Evolutionary conservation across 2,888 invertebrate genomes (phyloP).

Genomic region (Empis livida): DNA sequence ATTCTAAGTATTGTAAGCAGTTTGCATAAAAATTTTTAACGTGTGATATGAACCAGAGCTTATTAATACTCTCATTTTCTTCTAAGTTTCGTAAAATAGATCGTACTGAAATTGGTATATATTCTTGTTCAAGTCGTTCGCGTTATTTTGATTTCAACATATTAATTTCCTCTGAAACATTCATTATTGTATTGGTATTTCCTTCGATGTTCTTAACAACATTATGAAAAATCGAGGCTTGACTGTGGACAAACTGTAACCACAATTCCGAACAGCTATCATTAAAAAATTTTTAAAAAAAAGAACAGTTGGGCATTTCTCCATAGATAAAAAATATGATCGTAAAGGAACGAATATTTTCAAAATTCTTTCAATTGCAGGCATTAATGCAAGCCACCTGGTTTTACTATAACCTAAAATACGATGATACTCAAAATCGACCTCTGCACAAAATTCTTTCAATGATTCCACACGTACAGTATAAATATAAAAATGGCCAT

Average conservation of each 20-base stretch:
- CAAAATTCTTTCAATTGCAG: slow-evolving; percentile 4
- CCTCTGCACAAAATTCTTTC: slow-evolving; percentile 6
- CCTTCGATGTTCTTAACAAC: slow-evolving; percentile 3
- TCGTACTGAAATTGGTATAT: neutral
- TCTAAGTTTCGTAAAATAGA: neutral
- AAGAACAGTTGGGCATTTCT: slow-evolving; percentile 3
- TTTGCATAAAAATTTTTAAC: neutral
- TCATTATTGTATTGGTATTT: neutral
- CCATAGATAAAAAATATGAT: slow-evolving; percentile 4
- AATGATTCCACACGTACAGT: slow-evolving; percentile 14
- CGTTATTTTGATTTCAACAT: neutral
- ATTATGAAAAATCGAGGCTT: slow-evolving; percentile 3
- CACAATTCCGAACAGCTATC: neutral
- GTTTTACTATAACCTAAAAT: slow-evolving; percentile 5
- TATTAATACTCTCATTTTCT: neutral
- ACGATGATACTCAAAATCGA: neutral
- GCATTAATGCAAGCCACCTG: slow-evolving; percentile 5
- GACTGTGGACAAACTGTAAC: slow-evolving; percentile 4
- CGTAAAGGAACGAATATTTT: slow-evolving; percentile 2
- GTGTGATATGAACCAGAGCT: neutral
- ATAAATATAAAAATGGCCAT: slow-evolving; percentile 18
- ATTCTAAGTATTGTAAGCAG: neutral
- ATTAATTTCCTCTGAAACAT: neutral
- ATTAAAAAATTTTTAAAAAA: slow-evolving; percentile 3
- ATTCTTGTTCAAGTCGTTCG: neutral